Base-by-base conservation (phyloP, 2,888 invertebrate genomes). In the Caenorhabditis plicata region DNA sequence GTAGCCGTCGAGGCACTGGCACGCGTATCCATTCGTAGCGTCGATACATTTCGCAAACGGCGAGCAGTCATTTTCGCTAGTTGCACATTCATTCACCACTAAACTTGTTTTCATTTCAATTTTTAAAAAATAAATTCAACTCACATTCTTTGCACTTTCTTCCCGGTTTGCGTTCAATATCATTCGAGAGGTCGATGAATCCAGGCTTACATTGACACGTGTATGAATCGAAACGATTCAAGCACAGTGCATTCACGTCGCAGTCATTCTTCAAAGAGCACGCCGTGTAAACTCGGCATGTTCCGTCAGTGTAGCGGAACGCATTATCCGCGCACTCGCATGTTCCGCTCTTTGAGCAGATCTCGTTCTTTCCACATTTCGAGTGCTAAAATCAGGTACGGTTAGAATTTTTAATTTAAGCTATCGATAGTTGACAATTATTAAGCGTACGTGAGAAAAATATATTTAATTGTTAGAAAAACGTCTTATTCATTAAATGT, bases 11-110 rank as follows among this genome's bases (percentile, higher is more conserved):
- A 67, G 55, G 39, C 67, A 67, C 45, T 67, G 63, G 47, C 68
- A 81, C n/a, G 71, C 68, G 63, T 75, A 81, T 15, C 80, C 75
- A 42, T 78, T 72, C 22, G 73, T 74, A 20, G 77, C 69, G 51
- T 80, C 80, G 46, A 80, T 74, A 48, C 80, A 81, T 19, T 62
- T 60, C n/a, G 81, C 75, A 56, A 69, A 73, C 13, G 75, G 78
- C 4, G 77, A 73, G 56, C 81, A 81, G 26, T 68, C 70, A 55
- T 78, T 70, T 52, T 71, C 68, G 27, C 68, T 58, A 13, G 74
- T 68, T 13, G 81, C 80, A 49, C 81, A 81, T 62, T 81, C 81
- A 61, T 81, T 81, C 36, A 79, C 54, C 64, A 80, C 79, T 80
- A 54, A 42, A 44, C 19, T 5, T 20, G 9, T 11, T 42, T 25